Evolutionary conservation across 1,140 invertebrate species (phyloP), one percentile per base, ranked within the genome.

Genomic region (Ctenoplectra terminalis): DNA sequence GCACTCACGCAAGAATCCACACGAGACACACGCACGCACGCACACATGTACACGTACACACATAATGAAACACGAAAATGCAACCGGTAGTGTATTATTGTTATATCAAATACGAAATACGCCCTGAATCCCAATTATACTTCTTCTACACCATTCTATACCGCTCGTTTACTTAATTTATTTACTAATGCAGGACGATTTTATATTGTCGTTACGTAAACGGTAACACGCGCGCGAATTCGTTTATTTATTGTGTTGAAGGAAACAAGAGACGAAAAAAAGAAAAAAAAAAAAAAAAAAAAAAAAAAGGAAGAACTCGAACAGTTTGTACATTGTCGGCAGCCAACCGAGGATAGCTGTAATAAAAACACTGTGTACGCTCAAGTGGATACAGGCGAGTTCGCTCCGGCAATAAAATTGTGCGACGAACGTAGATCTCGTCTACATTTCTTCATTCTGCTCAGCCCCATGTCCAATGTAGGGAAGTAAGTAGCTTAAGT

Each of bases 81-180:
- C 82, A 87, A 88, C 88, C 71, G 83, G 86, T 91, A 92, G 90
- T 87, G 83, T 91, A 91, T 90, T 88, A 88, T 89, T 89, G 90
- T 89, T 86, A 86, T 71, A 73, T 81, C 52, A 82, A 70, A 58
- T 81, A 87, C 72, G 87, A 86, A 26, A 43, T 58, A 82, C 67
- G 54, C 37, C 61, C 72, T 60, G 63, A 60, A 43, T 34, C 58
- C 58, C 37, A 58, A 81, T 85, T 84, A 74, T 82, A 83, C 84
- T 87, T 89, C 82, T 85, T 89, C 85, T 88, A 71, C 81, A 82
- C 83, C 84, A 85, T 89, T 74, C 58, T 87, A 85, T 88, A 90
- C 61, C 78, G 81, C 89, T 90, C 78, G 83, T 92, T 92, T 92
- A 91, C 90, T 92, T 92, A 92, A 93, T 92, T 93, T 93, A 92